Percentiles rank a stretch among this genome's conserved stretches.
Evolutionary conservation across 2,797 vertebrate genomes (phyloP).

Genomic region (Rhyacichthys aspro): DNA sequence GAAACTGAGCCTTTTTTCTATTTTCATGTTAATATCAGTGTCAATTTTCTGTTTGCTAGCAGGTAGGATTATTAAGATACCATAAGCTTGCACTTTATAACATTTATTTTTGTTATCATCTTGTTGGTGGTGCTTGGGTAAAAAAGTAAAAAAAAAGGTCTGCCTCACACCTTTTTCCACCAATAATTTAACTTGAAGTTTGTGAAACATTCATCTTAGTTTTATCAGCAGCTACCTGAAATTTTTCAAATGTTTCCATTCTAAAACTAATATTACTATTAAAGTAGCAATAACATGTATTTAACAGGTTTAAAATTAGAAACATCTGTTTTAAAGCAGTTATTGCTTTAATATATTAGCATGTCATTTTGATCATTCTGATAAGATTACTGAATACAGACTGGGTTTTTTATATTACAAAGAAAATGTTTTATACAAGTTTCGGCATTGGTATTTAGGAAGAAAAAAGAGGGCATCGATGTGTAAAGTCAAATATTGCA

Average conservation of each 20-base stretch:
- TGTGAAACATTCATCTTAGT: neutral
- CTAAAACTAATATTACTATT: conserved; percentile 1
- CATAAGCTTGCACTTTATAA: conserved; percentile 78
- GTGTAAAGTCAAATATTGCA: conserved; percentile 31
- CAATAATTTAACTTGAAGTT: neutral
- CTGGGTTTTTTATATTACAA: conserved; percentile 13
- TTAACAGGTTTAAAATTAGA: conserved; percentile 15
- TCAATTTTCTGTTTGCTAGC: conserved; percentile 41
- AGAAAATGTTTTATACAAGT: conserved; percentile 1
- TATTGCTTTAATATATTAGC: conserved; percentile 19
- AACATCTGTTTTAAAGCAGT: conserved; percentile 17
- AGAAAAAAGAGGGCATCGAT: conserved; percentile 22
- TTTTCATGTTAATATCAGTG: conserved; percentile 45
- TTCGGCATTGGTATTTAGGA: conserved; percentile 9
- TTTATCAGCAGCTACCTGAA: conserved; percentile 31
- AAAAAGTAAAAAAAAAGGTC: conserved; percentile 12
- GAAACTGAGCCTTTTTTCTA: conserved; percentile 38
- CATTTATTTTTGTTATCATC: conserved; percentile 60
- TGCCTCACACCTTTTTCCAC: conserved; percentile 28
- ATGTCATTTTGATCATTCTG: neutral
- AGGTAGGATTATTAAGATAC: conserved; percentile 50
- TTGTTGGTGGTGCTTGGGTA: conserved; percentile 67
- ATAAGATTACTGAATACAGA: neutral
- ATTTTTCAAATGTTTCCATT: conserved; percentile 25
- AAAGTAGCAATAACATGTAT: conserved; percentile 29